Conservation (phyloP, 2,797 vertebrate species). For the Epinephelus coioides region DNA sequence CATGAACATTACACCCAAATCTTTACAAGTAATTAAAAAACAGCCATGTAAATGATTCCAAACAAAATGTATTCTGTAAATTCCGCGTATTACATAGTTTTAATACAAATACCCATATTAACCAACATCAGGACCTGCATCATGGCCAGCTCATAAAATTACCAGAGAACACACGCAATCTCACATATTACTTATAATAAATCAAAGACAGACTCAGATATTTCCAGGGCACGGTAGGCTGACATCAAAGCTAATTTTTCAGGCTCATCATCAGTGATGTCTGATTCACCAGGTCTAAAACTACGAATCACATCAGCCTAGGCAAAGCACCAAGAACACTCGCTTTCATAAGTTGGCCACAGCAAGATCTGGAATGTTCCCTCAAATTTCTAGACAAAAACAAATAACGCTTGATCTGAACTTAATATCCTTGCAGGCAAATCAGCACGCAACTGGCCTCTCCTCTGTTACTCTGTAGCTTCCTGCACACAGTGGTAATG, state of each 20-base stretch:
- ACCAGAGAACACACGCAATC: not conserved
- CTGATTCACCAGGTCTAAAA: not conserved
- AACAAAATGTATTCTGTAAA: too few species aligned
- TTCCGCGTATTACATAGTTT: too few species aligned
- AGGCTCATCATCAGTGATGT: not conserved
- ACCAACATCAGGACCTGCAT: not conserved
- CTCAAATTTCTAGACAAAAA: slow-evolving; percentile 6
- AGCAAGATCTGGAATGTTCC: not conserved
- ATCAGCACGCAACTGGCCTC: not conserved
- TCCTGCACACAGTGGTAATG: not conserved
- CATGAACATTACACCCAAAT: too few species aligned
- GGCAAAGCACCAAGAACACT: not conserved
- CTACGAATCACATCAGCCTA: not conserved
- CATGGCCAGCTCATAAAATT: not conserved
- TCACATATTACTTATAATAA: not conserved
- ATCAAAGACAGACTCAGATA: not conserved
- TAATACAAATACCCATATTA: too few species aligned
- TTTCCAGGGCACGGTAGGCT: not conserved
- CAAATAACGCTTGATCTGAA: not conserved
- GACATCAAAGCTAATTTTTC: not conserved
- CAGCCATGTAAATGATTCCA: too few species aligned
- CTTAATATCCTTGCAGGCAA: slow-evolving; percentile 4
- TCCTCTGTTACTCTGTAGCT: not conserved
- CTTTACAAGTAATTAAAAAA: too few species aligned
- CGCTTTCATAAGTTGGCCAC: slow-evolving; percentile 15